Conservation (phyloP, 2,113 vertebrate genomes). For the Tenrec ecaudatus region DNA sequence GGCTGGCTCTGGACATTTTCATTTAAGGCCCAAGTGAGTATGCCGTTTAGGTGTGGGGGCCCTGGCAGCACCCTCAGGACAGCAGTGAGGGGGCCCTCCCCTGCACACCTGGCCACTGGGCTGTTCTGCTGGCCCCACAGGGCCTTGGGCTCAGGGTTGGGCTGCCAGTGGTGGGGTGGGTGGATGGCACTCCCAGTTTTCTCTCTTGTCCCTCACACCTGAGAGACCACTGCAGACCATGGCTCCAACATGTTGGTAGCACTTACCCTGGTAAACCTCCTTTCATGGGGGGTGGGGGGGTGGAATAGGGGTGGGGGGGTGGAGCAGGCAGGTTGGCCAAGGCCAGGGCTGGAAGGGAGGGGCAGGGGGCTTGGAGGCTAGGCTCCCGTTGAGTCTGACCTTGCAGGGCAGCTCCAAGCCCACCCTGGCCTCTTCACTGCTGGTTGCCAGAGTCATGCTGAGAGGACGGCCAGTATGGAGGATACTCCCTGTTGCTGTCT, state of each 20-base stretch:
- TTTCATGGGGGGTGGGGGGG: neutral
- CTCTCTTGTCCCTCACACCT: neutral
- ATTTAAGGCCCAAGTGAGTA: constrained; percentile 57
- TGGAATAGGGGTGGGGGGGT: neutral
- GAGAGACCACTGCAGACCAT: neutral
- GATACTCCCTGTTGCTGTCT: too few species aligned
- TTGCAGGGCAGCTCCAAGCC: neutral
- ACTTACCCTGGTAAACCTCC: neutral
- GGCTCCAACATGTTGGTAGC: too few species aligned
- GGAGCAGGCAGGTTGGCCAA: neutral
- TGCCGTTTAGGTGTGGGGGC: neutral
- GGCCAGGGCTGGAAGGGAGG: neutral
- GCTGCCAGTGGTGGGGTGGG: too few species aligned
- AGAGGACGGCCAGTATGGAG: neutral
- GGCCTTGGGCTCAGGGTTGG: neutral
- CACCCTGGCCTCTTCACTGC: neutral
- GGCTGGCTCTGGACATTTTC: constrained; percentile 59
- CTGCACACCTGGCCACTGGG: neutral
- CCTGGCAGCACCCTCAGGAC: neutral
- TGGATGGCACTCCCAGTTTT: too few species aligned
- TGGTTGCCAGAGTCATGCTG: neutral
- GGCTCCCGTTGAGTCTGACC: neutral
- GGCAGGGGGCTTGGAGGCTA: too few species aligned
- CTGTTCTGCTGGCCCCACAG: neutral
- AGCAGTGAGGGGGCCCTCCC: neutral